Conservation (phyloP, 2,113 vertebrate genomes). For the Coptodon bakossiorum region DNA sequence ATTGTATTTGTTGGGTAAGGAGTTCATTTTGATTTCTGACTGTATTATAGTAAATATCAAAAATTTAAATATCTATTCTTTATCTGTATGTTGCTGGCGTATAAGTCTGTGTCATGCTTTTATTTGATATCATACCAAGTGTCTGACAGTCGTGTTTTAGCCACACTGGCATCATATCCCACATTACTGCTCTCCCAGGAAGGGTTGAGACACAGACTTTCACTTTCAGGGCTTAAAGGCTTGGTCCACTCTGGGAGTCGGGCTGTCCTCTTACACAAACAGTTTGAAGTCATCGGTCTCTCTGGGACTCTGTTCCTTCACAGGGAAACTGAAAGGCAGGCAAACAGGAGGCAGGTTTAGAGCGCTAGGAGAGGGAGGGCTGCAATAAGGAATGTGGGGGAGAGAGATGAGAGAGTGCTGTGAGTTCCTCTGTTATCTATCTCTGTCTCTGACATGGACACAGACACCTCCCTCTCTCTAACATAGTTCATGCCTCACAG, state of each 20-base stretch:
- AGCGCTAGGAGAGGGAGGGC: slow-evolving; percentile 1
- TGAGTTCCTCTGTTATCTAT: slow-evolving; percentile 46
- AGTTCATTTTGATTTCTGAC: background rate
- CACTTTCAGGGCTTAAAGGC: slow-evolving; percentile 7
- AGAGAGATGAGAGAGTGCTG: slow-evolving; percentile 72
- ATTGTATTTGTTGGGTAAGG: background rate
- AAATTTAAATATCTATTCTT: background rate
- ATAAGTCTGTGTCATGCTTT: background rate
- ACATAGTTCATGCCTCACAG: slow-evolving; percentile 47
- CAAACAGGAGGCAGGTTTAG: background rate
- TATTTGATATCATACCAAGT: background rate
- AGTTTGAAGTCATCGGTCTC: background rate
- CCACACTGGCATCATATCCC: background rate
- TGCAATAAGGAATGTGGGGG: slow-evolving; percentile 81
- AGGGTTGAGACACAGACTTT: background rate
- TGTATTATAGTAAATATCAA: background rate
- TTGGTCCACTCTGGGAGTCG: slow-evolving; percentile 20
- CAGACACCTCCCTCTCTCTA: background rate
- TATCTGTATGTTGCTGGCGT: background rate
- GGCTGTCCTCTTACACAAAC: background rate
- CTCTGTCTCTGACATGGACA: background rate
- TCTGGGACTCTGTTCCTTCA: background rate
- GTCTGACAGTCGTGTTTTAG: background rate
- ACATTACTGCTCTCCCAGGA: background rate
- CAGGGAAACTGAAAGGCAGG: slow-evolving; percentile 4